phyloP scores from a whole-genome alignment of 2,797 vertebrate species.

The Crax fasciolata region DNA sequence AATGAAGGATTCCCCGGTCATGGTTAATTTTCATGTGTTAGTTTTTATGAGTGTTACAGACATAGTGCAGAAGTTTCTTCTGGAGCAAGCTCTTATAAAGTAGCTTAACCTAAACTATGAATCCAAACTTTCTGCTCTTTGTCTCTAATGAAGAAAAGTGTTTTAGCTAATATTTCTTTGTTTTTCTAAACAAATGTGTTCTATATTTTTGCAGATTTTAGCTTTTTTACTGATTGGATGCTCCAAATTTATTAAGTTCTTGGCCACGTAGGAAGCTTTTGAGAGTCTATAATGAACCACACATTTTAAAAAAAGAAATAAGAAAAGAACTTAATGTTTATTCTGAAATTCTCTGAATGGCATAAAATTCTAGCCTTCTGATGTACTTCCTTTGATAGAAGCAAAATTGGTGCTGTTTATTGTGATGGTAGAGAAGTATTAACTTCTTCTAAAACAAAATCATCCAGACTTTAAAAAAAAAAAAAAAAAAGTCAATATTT shows the following conservation, averaged over 20 bases:
- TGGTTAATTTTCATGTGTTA: slow-evolving; percentile 71
- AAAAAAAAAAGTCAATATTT: slow-evolving; percentile 88
- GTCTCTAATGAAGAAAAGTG: slow-evolving; percentile 79
- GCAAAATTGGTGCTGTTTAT: slow-evolving; percentile 83
- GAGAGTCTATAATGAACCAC: slow-evolving; percentile 71
- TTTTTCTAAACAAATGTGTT: slow-evolving; percentile 83
- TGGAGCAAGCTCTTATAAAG: slow-evolving; percentile 77
- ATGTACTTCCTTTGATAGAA: slow-evolving; percentile 82
- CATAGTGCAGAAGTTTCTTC: slow-evolving; percentile 77
- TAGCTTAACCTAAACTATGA: slow-evolving; percentile 78
- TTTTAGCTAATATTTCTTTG: slow-evolving; percentile 76
- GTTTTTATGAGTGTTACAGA: slow-evolving; percentile 74
- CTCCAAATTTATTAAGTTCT: slow-evolving; percentile 79
- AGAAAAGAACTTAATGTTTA: slow-evolving; percentile 73
- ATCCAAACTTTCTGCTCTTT: slow-evolving; percentile 81
- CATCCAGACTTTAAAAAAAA: slow-evolving; percentile 83
- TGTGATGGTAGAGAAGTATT: slow-evolving; percentile 76
- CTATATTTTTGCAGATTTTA: slow-evolving; percentile 85
- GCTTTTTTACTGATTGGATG: slow-evolving; percentile 83
- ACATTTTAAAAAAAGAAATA: slow-evolving; percentile 53
- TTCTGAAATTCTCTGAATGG: slow-evolving; percentile 80
- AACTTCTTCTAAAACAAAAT: slow-evolving; percentile 90
- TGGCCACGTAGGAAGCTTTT: slow-evolving; percentile 75
- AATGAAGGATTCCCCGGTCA: slow-evolving; percentile 74
- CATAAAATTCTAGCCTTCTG: slow-evolving; percentile 81